Percentiles rank a stretch among this genome's conserved stretches.
These are phyloP conservation scores for Rhabdomys dilectus DNA, from an alignment of 2,113 vertebrate genomes.

Conservation along the genomic window DNA sequence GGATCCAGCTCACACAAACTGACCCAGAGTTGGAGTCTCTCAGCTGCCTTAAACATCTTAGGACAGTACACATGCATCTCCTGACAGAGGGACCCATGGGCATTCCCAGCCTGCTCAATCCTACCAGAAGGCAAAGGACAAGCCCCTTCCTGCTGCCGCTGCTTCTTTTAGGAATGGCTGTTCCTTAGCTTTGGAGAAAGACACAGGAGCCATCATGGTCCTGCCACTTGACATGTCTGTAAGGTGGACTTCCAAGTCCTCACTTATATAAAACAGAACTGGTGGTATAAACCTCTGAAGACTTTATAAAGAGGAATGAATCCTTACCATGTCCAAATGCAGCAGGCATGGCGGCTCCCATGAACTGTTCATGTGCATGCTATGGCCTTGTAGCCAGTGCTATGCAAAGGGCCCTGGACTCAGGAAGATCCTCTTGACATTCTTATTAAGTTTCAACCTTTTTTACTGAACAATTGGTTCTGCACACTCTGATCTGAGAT, in stretches of 20 bases:
- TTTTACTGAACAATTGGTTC: background rate
- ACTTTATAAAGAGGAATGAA: background rate
- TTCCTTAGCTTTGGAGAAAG: background rate
- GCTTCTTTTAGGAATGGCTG: background rate
- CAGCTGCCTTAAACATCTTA: background rate
- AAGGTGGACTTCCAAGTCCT: background rate
- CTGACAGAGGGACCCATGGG: background rate
- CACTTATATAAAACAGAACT: background rate
- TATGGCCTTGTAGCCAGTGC: background rate
- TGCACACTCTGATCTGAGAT: background rate
- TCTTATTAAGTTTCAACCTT: background rate
- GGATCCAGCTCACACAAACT: background rate
- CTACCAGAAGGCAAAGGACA: too few relatives aligned
- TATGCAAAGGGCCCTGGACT: background rate
- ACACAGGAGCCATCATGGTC: background rate
- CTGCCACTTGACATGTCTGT: background rate
- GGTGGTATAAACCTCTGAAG: background rate
- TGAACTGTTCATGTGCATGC: background rate
- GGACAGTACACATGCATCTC: background rate
- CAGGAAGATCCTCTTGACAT: background rate
- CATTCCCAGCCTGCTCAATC: too few relatives aligned
- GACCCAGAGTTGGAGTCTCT: background rate
- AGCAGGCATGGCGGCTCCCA: background rate
- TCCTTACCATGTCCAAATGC: background rate
- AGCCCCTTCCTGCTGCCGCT: background rate